Evolutionary conservation across 2,888 invertebrate species (phyloP).

Genomic region (Coenonympha arcania): DNA sequence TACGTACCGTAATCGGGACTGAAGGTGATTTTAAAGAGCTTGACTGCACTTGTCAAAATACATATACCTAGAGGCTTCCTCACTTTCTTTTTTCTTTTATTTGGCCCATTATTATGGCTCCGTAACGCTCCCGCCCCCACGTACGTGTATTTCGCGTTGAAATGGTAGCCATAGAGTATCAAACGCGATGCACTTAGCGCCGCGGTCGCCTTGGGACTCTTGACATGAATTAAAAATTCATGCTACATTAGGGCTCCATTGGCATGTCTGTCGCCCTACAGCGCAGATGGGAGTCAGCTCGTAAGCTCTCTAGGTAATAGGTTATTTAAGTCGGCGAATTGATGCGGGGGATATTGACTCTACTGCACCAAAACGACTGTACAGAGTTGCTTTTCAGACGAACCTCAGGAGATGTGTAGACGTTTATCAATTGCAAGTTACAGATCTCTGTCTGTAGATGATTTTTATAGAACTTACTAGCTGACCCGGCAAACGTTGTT

Average conservation of each 20-base stretch:
- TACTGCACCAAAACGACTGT: not conserved
- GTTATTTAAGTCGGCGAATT: conserved; percentile 16
- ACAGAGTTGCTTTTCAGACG: not conserved
- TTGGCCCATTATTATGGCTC: too few relatives aligned
- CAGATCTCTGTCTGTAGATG: too few relatives aligned
- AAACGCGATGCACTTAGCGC: conserved; percentile 36
- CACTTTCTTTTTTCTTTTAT: too few relatives aligned
- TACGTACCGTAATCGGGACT: too few relatives aligned
- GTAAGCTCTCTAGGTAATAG: conserved; percentile 15
- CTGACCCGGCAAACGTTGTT: too few relatives aligned
- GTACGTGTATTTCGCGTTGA: conserved; percentile 16
- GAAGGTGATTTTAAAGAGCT: too few relatives aligned
- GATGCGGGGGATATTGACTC: conserved; percentile 10
- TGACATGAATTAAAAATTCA: conserved; percentile 71
- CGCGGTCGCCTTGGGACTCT: conserved; percentile 49
- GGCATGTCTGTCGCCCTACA: conserved; percentile 33
- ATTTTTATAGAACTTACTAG: too few relatives aligned
- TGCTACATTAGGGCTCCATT: conserved; percentile 62
- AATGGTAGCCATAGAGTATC: conserved; percentile 12
- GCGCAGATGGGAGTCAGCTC: conserved; percentile 24
- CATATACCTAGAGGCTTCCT: too few relatives aligned
- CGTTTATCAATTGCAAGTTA: too few relatives aligned
- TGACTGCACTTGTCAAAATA: too few relatives aligned
- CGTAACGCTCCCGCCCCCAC: conserved; percentile 17
- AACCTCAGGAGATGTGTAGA: too few relatives aligned